Conservation (phyloP, 2,888 invertebrate genomes). For the Pterostichus niger region DNA sequence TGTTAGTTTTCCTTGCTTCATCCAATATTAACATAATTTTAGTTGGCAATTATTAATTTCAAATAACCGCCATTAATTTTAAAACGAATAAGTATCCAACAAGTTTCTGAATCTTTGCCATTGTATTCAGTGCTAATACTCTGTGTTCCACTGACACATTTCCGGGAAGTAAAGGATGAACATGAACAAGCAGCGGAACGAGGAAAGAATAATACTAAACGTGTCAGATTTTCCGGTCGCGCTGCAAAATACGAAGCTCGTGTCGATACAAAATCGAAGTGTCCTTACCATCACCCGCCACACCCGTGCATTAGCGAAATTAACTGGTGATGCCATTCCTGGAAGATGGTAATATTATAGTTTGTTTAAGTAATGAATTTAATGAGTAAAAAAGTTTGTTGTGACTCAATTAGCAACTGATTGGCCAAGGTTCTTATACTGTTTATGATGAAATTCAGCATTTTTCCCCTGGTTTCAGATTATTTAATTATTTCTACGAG, state of each 20-base stretch:
- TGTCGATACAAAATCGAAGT: constrained; percentile 36
- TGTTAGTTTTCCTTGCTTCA: too few relatives aligned
- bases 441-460: too few relatives aligned
- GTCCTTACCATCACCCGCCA: constrained; percentile 22
- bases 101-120: neutral
- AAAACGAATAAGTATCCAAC: too few relatives aligned
- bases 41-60: too few relatives aligned
- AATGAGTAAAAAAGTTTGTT: constrained; percentile 30
- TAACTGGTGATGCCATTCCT: neutral
- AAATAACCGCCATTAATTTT: too few relatives aligned
- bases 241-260: constrained; percentile 25
- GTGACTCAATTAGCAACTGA: neutral
- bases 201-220: constrained; percentile 6
- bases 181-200: neutral
- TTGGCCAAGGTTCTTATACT: neutral
- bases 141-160: constrained; percentile 26
- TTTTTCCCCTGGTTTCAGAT: too few relatives aligned
- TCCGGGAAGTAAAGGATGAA: constrained; percentile 2
- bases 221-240: constrained; percentile 35
- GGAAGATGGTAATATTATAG: constrained; percentile 35
- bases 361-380: constrained; percentile 47
- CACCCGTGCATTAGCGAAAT: constrained; percentile 56
- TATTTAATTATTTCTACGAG: too few relatives aligned
- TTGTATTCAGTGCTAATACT: neutral
- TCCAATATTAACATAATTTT: too few relatives aligned